Evolutionary conservation across 2,113 vertebrate species (phyloP).

Genomic region (Cyanistes caeruleus): DNA sequence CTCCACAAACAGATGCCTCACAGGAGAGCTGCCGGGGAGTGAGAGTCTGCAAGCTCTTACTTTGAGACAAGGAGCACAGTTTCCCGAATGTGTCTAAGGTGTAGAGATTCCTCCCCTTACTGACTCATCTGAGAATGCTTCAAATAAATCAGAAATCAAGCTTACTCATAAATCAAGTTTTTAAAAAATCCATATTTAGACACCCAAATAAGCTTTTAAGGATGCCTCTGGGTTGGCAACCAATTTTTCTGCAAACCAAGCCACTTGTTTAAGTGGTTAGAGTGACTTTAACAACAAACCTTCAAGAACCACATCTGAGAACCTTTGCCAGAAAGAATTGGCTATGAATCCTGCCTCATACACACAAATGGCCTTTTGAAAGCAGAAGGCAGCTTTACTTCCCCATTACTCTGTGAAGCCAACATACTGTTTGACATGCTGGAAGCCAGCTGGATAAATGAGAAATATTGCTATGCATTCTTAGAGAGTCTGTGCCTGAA

Average conservation of each 20-base stretch:
- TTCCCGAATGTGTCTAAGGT: not conserved
- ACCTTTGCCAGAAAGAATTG: not conserved
- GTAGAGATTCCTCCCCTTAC: not conserved
- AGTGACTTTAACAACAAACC: not conserved
- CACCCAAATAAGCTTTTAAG: not conserved
- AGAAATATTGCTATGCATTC: not conserved
- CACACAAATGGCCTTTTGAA: not conserved
- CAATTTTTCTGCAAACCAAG: not conserved
- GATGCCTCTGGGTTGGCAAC: not conserved
- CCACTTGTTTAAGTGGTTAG: not conserved
- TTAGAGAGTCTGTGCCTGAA: not conserved
- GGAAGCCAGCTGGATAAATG: slow-evolving; percentile 10
- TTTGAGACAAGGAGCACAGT: not conserved
- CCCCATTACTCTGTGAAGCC: not conserved
- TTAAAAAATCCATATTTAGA: not conserved
- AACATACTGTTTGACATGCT: not conserved
- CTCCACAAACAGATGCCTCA: not conserved
- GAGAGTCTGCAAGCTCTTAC: not conserved
- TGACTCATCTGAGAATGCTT: slow-evolving; percentile 2
- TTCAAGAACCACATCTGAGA: not conserved
- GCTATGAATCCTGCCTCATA: not conserved
- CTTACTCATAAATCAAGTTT: not conserved
- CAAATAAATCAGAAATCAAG: slow-evolving; percentile 5
- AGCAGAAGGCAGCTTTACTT: slow-evolving; percentile 1
- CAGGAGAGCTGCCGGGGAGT: not conserved